These are phyloP conservation scores for Aplodontia rufa DNA, from an alignment of 2,113 vertebrate genomes.

Conservation along the genomic window DNA sequence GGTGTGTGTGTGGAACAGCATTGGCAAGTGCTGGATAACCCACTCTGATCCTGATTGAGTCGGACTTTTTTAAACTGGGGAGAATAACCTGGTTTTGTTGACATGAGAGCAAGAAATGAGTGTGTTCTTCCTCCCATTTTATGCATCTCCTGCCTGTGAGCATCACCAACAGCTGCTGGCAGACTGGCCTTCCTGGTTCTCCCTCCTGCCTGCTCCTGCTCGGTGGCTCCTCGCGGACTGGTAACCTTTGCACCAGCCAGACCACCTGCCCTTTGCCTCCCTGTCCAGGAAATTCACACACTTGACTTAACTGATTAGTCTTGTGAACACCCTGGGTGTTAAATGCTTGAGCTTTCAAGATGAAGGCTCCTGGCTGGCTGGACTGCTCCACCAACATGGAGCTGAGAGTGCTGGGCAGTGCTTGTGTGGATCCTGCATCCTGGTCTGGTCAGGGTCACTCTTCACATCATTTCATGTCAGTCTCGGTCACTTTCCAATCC, in stretches of 20 bases:
- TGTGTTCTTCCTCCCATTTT: fast-evolving
- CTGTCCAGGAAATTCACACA: not conserved
- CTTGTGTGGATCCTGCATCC: fast-evolving
- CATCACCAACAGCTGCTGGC: not conserved
- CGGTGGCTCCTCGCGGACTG: fast-evolving
- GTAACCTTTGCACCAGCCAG: not conserved
- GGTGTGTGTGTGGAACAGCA: fast-evolving
- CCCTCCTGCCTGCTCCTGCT: not conserved
- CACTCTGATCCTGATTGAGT: not conserved
- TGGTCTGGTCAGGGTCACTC: not conserved
- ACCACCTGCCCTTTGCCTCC: not conserved
- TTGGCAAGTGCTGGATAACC: not conserved
- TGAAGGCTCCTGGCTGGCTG: not conserved
- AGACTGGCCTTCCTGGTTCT: not conserved
- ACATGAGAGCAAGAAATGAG: not conserved
- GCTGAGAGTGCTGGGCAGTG: fast-evolving
- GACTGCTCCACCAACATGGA: not conserved
- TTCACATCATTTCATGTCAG: too few species aligned
- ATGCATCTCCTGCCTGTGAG: not conserved
- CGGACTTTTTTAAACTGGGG: not conserved
- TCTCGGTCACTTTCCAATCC: not conserved
- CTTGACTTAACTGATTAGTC: not conserved
- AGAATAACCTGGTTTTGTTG: not conserved
- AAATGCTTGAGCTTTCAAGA: fast-evolving
- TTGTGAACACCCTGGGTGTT: not conserved